Base-by-base conservation (phyloP, 35 echinoderm and acorn worm genomes). In the Apostichopus parvimensis region DNA sequence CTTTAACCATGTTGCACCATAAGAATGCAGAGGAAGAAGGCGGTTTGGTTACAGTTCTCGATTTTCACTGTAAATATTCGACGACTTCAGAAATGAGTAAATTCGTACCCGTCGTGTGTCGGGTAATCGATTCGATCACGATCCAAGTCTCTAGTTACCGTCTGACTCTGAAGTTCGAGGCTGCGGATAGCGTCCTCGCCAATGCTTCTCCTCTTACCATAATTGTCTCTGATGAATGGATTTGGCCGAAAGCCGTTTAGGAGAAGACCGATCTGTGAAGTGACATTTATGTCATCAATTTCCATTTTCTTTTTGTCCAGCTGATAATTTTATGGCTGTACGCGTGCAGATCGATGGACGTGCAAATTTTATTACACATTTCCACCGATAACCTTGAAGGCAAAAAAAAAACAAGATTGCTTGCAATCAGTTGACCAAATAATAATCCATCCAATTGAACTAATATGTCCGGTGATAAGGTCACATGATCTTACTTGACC, bases 1-100 rank as follows among this genome's bases (percentile, higher is more conserved):
- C 13, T 79, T 79, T 0, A 79, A 22, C 77, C 77, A 22, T 22
- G 14, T 79, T 45, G 34, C 34, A 45, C 34, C 34, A 72, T 72
- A 72, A 72, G 68, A 72, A 72, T 5, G 68, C 68, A 72, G 68
- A 72, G 68, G 68, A 72, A 72, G 68, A 72, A 72, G 68, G 68
- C 68, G 68, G 0, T 72, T 72, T 72, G 68, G 68, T 72, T 72
- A 72, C 68, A 0, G 68, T 72, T 72, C 68, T 72, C 68, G 68
- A 72, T 72, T 72, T 72, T 72, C 68, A 72, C 68, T 72, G 68
- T 72, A 72, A 72, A 72, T 72, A 72, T 72, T 72, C 4, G 2
- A 45, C 34, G 34, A 45, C 34, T 45, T 45, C 34, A 45, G 34
- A 45, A 45, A 45, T 14, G 77, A 79, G 77, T 14, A 0, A 79